Base-by-base conservation (phyloP, 1,140 invertebrate genomes). In the Drosophila yakuba region DNA sequence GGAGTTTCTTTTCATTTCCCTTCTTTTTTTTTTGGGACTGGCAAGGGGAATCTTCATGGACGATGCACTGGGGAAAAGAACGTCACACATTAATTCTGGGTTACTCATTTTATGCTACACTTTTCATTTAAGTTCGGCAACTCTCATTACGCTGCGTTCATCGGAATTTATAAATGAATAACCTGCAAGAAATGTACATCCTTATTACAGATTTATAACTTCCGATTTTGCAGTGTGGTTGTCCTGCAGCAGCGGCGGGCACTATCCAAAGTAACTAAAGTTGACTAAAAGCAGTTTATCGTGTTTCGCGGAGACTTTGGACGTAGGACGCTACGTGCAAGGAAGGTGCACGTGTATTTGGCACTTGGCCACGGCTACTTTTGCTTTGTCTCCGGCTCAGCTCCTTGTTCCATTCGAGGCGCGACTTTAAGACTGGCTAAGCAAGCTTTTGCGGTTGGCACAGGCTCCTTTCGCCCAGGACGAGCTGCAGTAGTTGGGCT, bases 221-320 rank as follows among this genome's bases (percentile, higher is more conserved):
- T n/a, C n/a, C n/a, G n/a, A n/a, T n/a, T n/a, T n/a, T n/a, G n/a
- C n/a, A n/a, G 64, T 57, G 67, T 39, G 51, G 6, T 36, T 52
- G 69, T 67, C 63, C 69, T 66, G 74, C 82, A 78, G 72, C 76
- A 83, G 83, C 67, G 77, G 72, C 66, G 63, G 56, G 28, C 51
- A 52, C 78, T 86, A 74, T 71, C 63, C 82, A 86, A 88, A 89
- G 84, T 89, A 88, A 88, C 76, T 88, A 88, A 88, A 88, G 84
- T 84, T 89, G 84, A 78, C 84, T 89, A 88, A 88, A 84, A 89
- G 84, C 84, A 89, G 84, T 80, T 89, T 89, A 89, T 88, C 75
- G 74, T 77, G 25, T 15, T 35, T 28, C 48, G 28, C 48, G 48
- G 48, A 28, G 25, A 11, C n/a, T 51, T 15, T 35, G 48, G 32